These are phyloP conservation scores for Eolophus roseicapilla DNA, from an alignment of 2,113 vertebrate genomes.

Conservation along the genomic window DNA sequence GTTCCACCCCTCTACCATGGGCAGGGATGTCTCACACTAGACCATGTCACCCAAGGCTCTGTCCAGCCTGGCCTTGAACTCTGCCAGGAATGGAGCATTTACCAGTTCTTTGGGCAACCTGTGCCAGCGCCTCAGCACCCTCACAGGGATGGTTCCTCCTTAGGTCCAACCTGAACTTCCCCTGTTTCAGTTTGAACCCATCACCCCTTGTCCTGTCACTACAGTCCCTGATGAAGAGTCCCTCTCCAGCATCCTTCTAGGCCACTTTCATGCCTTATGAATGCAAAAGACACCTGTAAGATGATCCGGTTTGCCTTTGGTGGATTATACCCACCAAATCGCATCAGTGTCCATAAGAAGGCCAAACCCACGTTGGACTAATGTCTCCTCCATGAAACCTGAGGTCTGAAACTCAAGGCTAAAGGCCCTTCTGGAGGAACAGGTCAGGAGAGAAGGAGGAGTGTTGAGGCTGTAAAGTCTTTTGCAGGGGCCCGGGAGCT, in stretches of 20 bases:
- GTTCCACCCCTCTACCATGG: neutral
- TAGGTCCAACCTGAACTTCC: neutral
- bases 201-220: neutral
- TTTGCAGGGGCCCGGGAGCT: neutral
- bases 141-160: neutral
- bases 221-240: neutral
- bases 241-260: neutral
- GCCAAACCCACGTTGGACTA: neutral
- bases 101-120: neutral
- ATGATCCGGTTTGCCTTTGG: neutral
- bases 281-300: neutral
- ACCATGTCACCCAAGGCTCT: neutral
- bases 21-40: neutral
- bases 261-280: neutral
- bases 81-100: neutral
- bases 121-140: neutral
- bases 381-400: neutral
- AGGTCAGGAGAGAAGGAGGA: neutral
- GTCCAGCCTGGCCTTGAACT: neutral
- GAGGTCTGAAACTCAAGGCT: neutral
- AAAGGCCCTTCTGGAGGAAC: neutral
- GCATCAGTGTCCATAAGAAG: fast-evolving
- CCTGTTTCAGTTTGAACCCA: neutral
- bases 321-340: neutral
- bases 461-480: neutral